Base-by-base conservation (phyloP, 2,888 invertebrate genomes). In the Neoscelio sp. region DNA sequence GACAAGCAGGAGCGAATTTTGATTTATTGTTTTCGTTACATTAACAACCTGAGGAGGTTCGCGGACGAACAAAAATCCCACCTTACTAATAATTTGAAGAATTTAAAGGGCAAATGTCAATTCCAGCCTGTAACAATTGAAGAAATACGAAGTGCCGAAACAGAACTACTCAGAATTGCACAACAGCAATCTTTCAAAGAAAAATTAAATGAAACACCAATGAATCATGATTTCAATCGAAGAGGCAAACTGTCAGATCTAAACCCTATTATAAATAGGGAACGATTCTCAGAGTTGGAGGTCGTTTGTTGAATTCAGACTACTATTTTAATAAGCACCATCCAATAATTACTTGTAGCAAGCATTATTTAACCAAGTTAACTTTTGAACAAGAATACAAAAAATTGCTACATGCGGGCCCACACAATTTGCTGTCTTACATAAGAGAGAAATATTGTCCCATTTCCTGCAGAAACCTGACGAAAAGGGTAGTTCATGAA, bases 21-120 rank as follows among this genome's bases (percentile, higher is more conserved):
- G 18, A 15, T 18, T 18, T 54, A 54, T 17, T 33, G 52, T 18
- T 18, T 33, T 10, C 38, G 56, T 1, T 56, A 18, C 33, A 38
- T 56, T 5, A 23, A 20, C 8, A 18, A 52, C 13, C 12, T 10
- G 10, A 46, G 13, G 7, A 12, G 26, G 3, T 26, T 7, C 26
- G 7, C 4, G 26, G 26, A 3, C 4, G 26, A 26, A 26, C 26
- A 26, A 26, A 5, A 26, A n/a, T n/a, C n/a, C n/a, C n/a, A n/a
- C n/a, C n/a, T 26, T 26, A 5, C 7, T 3, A 5, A 7, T 7
- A 26, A 3, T 5, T 26, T 26, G n/a, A n/a, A n/a, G n/a, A 8
- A n/a, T 42, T n/a, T 13, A 1, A 12, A 6, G 10, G 35, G 6
- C 10, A 38, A 12, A 6, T 13, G 12, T 5, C n/a, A n/a, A n/a